These are phyloP conservation scores for Ictalurus furcatus DNA, from an alignment of 2,113 vertebrate genomes.

Conservation along the genomic window DNA sequence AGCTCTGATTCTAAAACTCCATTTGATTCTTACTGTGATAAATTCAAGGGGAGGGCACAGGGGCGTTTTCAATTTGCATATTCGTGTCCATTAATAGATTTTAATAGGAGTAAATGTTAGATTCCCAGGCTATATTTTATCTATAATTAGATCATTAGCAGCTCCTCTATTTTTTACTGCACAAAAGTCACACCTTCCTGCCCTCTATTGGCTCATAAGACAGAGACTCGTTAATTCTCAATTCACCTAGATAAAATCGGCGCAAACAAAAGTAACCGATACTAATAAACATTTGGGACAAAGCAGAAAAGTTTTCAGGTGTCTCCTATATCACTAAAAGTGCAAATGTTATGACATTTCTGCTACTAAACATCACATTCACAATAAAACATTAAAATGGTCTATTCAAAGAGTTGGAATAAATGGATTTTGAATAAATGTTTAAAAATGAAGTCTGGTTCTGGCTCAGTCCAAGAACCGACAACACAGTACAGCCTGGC, in stretches of 20 bases:
- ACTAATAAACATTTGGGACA: background rate
- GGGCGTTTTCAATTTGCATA: background rate
- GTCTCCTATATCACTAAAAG: background rate
- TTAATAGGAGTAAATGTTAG: background rate
- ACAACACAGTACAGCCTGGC: background rate
- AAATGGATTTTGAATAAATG: background rate
- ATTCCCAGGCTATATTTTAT: background rate
- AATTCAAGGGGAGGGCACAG: background rate
- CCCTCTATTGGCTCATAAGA: background rate
- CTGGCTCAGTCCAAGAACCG: background rate
- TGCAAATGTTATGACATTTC: too few species aligned
- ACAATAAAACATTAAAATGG: too few species aligned
- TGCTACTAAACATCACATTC: too few species aligned
- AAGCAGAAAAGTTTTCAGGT: background rate
- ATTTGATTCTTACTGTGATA: background rate
- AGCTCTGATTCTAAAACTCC: background rate
- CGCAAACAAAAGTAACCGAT: background rate
- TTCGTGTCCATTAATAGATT: background rate
- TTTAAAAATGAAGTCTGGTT: background rate
- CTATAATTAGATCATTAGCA: background rate
- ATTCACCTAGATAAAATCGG: background rate
- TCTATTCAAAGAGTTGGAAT: too few species aligned
- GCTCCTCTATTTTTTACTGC: background rate
- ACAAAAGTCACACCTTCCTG: background rate
- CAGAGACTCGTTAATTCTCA: background rate